A percentile compares a stretch with the other conserved stretches of the same genome.
phyloP scores from a whole-genome alignment of 2,113 vertebrate genomes.

The Nettapus auritus region DNA sequence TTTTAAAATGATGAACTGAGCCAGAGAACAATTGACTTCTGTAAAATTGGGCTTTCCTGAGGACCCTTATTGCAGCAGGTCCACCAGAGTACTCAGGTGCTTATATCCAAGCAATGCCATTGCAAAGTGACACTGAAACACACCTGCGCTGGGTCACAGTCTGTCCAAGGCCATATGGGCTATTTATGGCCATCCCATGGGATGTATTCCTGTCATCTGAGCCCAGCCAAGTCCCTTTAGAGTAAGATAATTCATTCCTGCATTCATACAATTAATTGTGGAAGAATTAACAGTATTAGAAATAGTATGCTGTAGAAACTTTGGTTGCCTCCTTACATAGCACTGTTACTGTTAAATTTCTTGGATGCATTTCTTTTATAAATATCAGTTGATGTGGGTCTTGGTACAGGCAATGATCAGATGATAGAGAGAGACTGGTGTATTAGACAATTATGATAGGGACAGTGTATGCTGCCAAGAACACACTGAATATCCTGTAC shows the following conservation, averaged over 20 bases:
- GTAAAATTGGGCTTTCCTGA: background rate
- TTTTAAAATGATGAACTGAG: background rate
- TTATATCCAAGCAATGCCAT: background rate
- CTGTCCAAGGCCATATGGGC: background rate
- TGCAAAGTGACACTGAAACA: background rate
- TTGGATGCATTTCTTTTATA: background rate
- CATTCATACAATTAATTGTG: background rate
- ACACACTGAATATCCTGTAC: background rate
- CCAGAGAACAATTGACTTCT: background rate
- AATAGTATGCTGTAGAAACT: background rate
- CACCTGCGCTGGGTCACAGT: rapidly evolving
- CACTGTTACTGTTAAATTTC: background rate
- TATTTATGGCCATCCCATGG: background rate
- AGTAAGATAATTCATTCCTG: background rate
- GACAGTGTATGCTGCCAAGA: background rate
- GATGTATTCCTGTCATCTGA: background rate
- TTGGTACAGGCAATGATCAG: background rate
- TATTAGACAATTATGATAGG: background rate
- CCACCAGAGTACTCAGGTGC: background rate
- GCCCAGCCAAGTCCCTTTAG: background rate
- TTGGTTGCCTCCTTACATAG: background rate
- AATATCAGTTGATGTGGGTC: background rate
- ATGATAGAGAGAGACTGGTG: background rate
- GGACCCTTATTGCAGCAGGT: background rate
- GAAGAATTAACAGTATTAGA: background rate